Evolutionary conservation across 2,113 vertebrate genomes (phyloP).

Genomic region (Crotophaga sulcirostris): DNA sequence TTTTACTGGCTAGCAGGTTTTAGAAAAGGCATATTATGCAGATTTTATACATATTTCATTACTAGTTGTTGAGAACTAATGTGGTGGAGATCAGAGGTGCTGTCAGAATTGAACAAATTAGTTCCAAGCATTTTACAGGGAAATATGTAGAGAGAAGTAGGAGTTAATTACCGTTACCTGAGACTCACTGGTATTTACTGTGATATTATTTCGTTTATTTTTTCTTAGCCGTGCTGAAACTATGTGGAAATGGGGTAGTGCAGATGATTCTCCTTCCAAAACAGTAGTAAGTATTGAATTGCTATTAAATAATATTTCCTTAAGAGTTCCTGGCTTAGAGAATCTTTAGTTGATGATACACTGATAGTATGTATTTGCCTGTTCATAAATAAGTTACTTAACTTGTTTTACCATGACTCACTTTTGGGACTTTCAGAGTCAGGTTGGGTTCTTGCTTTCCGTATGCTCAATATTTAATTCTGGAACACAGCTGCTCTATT

Average conservation of each 20-base stretch:
- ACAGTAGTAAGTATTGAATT: slow-evolving; percentile 75
- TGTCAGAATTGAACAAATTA: neutral
- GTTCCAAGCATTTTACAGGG: neutral
- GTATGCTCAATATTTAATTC: neutral
- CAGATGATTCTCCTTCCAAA: slow-evolving; percentile 76
- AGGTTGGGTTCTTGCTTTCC: neutral
- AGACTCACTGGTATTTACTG: neutral
- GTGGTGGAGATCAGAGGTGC: neutral
- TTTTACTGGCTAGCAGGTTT: neutral
- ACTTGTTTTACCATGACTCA: neutral
- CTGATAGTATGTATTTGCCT: neutral
- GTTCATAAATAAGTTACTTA: neutral
- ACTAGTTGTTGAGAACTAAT: neutral
- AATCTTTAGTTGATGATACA: neutral
- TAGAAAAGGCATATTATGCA: neutral
- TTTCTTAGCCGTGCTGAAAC: slow-evolving; percentile 37
- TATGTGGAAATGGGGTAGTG: slow-evolving; percentile 87
- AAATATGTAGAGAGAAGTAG: neutral
- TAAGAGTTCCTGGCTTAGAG: neutral
- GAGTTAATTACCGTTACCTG: neutral
- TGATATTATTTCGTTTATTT: neutral
- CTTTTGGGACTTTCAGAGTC: neutral
- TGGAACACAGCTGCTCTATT: neutral
- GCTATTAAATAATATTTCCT: neutral
- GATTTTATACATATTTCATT: neutral